A percentile compares a stretch with the other conserved stretches of the same genome.
phyloP scores from a whole-genome alignment of 1,140 invertebrate genomes.

The Cotesia chilonis region DNA sequence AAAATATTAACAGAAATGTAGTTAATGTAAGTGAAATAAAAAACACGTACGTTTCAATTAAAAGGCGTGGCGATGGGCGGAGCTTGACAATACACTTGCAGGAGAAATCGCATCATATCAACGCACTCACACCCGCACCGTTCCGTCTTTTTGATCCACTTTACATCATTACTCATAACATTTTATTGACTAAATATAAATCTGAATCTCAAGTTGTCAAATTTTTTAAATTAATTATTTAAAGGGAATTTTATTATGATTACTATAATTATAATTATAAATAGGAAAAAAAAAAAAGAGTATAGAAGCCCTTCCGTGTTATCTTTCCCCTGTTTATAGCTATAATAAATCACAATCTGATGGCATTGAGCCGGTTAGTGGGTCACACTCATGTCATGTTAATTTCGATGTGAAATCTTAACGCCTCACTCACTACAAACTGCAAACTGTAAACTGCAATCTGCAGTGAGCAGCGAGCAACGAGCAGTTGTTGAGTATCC shows the following conservation, averaged over 20 bases:
- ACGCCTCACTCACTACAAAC: slow-evolving; percentile 16
- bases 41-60: slow-evolving; percentile 16
- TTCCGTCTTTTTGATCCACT: no score
- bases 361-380: slow-evolving; percentile 41
- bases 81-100: slow-evolving; percentile 24
- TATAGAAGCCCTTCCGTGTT: slow-evolving; percentile 19
- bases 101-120: not conserved
- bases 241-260: not conserved
- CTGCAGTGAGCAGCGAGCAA: no score
- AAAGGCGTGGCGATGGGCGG: slow-evolving; percentile 35
- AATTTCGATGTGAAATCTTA: slow-evolving; percentile 34
- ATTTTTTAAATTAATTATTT: not conserved
- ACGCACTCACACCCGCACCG: slow-evolving; percentile 8
- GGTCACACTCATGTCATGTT: slow-evolving; percentile 37
- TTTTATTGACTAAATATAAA: no score
- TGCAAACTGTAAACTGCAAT: not conserved
- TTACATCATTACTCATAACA: no score
- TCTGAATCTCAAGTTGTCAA: not conserved
- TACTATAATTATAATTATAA: no score
- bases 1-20: no score
- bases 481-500: not conserved
- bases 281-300: slow-evolving; percentile 4
- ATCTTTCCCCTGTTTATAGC: slow-evolving; percentile 32
- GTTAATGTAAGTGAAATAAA: no score
- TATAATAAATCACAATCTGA: slow-evolving; percentile 44